Percentiles rank a stretch among this genome's conserved stretches.
Conservation (phyloP, 2,888 invertebrate species). For the Aleiodes testaceus region DNA sequence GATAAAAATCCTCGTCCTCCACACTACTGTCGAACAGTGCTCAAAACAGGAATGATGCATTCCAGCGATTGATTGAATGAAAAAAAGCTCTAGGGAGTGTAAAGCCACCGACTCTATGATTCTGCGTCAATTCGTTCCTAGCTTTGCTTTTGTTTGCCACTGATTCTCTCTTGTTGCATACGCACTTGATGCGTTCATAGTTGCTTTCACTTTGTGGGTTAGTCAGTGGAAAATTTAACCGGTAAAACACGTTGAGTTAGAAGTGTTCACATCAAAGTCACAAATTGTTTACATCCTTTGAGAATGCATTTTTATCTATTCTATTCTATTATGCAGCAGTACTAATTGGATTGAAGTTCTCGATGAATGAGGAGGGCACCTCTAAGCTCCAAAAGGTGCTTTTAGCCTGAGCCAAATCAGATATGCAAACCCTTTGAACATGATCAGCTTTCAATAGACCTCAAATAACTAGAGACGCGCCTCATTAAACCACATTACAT, state of each 20-base stretch:
- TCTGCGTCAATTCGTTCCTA: slow-evolving; percentile 7
- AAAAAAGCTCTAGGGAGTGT: slow-evolving; percentile 54
- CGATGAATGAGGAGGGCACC: too few relatives aligned
- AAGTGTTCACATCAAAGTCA: too few relatives aligned
- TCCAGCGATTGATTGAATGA: slow-evolving; percentile 57
- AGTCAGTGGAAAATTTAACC: not conserved
- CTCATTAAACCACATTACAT: too few relatives aligned
- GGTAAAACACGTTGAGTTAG: not conserved
- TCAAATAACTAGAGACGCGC: too few relatives aligned
- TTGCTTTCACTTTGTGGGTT: not conserved
- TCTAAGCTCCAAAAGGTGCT: too few relatives aligned
- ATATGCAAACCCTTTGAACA: too few relatives aligned
- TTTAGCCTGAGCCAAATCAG: too few relatives aligned
- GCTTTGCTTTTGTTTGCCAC: not conserved
- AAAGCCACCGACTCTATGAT: slow-evolving; percentile 9
- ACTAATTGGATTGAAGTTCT: too few relatives aligned
- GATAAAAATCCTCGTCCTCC: slow-evolving; percentile 52
- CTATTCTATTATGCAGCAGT: too few relatives aligned
- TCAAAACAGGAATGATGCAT: slow-evolving; percentile 46
- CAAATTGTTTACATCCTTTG: too few relatives aligned
- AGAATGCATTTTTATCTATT: too few relatives aligned
- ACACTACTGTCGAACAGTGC: slow-evolving; percentile 49
- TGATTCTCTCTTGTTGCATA: not conserved
- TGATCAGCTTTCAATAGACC: too few relatives aligned
- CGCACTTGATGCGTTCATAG: slow-evolving; percentile 18